Evolutionary conservation across 2,888 invertebrate species (phyloP).

Genomic region (Eristalis intricaria): DNA sequence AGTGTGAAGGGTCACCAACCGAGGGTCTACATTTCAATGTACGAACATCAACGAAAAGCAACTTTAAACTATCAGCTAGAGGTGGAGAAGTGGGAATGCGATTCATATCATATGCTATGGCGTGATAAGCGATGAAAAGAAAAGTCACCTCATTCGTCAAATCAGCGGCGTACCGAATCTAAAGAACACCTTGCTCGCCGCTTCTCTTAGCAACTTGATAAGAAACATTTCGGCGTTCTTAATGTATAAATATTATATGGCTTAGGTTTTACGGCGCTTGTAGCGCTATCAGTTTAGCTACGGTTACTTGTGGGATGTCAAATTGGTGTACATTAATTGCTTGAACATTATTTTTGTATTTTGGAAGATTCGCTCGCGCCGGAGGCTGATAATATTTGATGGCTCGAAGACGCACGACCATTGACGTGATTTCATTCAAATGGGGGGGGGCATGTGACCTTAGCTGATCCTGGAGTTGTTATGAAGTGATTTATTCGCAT

Average conservation of each 20-base stretch:
- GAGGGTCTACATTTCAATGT: constrained; percentile 33
- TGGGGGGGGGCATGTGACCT: not conserved
- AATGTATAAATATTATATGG: not conserved
- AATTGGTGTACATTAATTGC: no score
- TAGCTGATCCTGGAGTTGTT: not conserved
- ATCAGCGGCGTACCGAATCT: constrained; percentile 7
- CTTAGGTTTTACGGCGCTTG: not conserved
- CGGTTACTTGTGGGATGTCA: not conserved
- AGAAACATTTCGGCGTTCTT: not conserved
- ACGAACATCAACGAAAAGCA: constrained; percentile 6
- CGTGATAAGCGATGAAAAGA: constrained; percentile 7
- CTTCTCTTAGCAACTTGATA: constrained; percentile 17
- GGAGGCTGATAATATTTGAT: not conserved
- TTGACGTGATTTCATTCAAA: not conserved
- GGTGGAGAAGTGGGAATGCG: constrained; percentile 23
- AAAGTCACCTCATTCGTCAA: constrained; percentile 39
- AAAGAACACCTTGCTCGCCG: not conserved
- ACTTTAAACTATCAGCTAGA: constrained; percentile 59
- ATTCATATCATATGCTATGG: constrained; percentile 12
- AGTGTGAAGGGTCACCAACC: not conserved
- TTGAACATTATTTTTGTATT: not conserved
- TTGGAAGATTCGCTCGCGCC: not conserved
- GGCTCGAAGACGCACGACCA: not conserved
- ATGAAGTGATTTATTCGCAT: not conserved
- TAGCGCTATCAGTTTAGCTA: not conserved